Percentiles rank a stretch among this genome's conserved stretches.
Evolutionary conservation across 2,113 vertebrate genomes (phyloP).

Genomic region (Otus sunia): DNA sequence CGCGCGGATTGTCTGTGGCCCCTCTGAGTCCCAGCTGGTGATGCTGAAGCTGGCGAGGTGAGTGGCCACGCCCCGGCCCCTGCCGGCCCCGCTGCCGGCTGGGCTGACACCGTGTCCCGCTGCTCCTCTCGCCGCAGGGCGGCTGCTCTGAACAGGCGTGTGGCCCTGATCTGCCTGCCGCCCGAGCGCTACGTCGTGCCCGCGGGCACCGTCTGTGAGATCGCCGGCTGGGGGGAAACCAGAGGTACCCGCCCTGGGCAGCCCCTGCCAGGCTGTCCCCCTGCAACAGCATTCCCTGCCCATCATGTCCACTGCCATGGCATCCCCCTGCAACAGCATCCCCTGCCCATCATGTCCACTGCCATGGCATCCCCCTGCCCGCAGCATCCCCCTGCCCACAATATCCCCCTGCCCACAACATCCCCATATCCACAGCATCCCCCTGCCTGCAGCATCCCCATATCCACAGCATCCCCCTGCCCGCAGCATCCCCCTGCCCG

Average conservation of each 20-base stretch:
- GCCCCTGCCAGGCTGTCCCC: not conserved
- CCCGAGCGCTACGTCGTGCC: slow-evolving; percentile 88
- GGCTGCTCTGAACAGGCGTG: slow-evolving; percentile 80
- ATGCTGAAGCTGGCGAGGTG: slow-evolving; percentile 90
- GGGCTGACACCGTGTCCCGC: not conserved
- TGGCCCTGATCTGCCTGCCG: slow-evolving; percentile 94
- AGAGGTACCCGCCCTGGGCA: slow-evolving; percentile 66
- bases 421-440: too few species aligned
- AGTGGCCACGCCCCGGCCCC: not conserved
- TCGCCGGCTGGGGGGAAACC: slow-evolving; percentile 93
- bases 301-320: not conserved
- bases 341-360: too few species aligned
- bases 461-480: too few species aligned
- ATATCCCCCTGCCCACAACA: too few species aligned
- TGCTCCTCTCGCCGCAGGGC: slow-evolving; percentile 66
- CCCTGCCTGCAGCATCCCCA: too few species aligned
- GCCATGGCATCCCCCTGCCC: not conserved
- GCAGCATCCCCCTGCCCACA: too few species aligned
- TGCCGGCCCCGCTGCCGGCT: fast-evolving
- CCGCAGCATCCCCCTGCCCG: too few species aligned
- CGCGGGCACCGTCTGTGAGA: slow-evolving; percentile 84
- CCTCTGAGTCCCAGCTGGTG: slow-evolving; percentile 88
- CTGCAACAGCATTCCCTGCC: not conserved
- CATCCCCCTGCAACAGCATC: too few species aligned
- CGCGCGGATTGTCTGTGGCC: slow-evolving; percentile 85